Conservation (phyloP, 2,797 vertebrate genomes). For the Smutsia temminckii region DNA sequence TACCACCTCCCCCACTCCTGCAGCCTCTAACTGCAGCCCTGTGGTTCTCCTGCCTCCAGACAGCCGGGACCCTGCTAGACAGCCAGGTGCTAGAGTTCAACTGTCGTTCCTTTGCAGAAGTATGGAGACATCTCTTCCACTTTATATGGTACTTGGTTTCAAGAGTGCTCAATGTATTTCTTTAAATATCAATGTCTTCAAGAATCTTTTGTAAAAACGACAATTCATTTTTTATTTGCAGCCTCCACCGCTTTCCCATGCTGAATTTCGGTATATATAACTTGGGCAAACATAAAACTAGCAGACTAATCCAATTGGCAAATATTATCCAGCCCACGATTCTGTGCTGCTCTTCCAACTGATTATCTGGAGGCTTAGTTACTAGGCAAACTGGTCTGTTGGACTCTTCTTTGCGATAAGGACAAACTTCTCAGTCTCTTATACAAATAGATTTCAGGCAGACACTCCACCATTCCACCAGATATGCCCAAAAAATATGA, state of each 20-base stretch:
- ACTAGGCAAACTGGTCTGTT: neutral
- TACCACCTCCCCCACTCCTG: neutral
- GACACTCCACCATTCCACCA: neutral
- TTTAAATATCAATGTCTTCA: neutral
- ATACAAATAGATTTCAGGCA: slow-evolving; percentile 31
- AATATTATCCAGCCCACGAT: neutral
- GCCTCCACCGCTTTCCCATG: neutral
- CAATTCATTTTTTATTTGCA: neutral
- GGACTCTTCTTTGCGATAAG: neutral
- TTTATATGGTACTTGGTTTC: neutral
- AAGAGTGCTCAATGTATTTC: neutral
- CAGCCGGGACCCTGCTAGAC: neutral
- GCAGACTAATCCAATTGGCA: neutral
- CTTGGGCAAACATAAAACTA: neutral
- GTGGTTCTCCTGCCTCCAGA: neutral
- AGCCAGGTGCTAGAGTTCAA: neutral
- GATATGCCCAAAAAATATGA: neutral
- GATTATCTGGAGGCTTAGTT: neutral
- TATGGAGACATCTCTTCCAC: neutral
- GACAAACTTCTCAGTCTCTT: neutral
- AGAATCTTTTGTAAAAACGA: neutral
- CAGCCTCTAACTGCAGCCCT: neutral
- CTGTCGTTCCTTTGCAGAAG: neutral
- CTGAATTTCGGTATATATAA: neutral
- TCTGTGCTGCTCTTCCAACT: neutral